Evolutionary conservation across 2,113 vertebrate genomes (phyloP).

Genomic region (Cryptotis parvus): DNA sequence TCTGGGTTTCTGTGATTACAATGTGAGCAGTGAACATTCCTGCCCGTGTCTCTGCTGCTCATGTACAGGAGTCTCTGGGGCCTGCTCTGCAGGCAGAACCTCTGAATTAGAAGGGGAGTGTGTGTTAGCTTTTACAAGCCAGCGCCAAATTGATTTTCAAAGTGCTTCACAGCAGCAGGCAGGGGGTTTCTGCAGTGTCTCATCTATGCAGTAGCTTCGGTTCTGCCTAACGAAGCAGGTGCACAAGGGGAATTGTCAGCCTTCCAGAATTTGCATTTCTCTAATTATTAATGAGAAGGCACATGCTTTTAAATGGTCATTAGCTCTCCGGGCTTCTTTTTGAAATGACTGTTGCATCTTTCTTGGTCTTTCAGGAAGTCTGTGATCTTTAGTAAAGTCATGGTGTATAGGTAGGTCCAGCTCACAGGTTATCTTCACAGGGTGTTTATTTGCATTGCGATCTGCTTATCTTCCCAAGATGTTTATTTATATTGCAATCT

Average conservation of each 20-base stretch:
- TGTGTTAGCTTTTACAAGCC: background rate
- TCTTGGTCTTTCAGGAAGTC: constrained; percentile 14
- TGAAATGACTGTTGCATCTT: constrained; percentile 5
- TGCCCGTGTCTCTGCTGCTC: background rate
- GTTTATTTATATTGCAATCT: background rate
- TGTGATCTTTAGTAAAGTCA: background rate
- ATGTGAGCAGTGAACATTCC: background rate
- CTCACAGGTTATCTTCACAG: background rate
- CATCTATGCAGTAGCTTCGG: rapidly evolving
- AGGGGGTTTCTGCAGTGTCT: background rate
- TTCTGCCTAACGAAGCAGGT: background rate
- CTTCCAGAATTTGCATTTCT: background rate
- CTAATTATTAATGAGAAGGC: constrained; percentile 34
- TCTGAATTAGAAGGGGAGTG: background rate
- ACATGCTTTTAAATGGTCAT: background rate
- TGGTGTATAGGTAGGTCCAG: background rate
- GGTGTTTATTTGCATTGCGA: background rate
- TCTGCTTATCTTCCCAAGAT: constrained; percentile 19
- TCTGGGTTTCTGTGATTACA: constrained; percentile 45
- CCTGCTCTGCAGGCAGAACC: background rate
- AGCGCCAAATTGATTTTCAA: background rate
- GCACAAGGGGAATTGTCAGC: background rate
- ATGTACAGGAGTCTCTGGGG: background rate
- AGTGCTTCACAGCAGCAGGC: background rate
- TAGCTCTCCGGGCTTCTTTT: constrained; percentile 23